phyloP scores from a whole-genome alignment of 2,797 vertebrate genomes.

The Threskiornis aethiopicus region DNA sequence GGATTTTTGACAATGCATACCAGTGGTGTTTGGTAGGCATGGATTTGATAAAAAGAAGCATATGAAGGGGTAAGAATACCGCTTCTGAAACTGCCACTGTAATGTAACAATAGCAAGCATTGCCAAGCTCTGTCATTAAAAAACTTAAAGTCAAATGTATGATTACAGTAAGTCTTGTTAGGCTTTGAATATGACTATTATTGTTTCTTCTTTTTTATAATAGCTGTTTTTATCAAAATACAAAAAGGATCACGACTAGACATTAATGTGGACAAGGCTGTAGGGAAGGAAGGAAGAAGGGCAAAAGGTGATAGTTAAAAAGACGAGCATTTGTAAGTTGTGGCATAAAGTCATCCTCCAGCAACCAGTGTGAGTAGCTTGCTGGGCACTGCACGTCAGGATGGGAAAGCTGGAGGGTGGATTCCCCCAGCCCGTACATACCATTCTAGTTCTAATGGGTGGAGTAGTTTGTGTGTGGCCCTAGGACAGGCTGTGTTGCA shows the following conservation, averaged over 20 bases:
- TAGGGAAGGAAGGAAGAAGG: neutral
- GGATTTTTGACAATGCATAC: neutral
- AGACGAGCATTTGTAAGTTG: neutral
- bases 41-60: neutral
- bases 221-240: neutral
- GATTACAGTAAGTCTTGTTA: neutral
- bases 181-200: neutral
- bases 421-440: neutral
- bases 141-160: neutral
- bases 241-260: fast-evolving
- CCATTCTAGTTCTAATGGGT: neutral
- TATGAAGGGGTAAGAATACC: neutral
- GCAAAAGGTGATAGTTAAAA: neutral
- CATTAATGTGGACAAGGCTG: neutral
- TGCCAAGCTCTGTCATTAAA: neutral
- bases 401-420: neutral
- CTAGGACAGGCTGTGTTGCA: neutral
- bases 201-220: neutral
- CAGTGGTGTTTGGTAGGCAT: neutral
- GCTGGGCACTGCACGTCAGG: neutral
- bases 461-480: neutral
- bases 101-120: neutral
- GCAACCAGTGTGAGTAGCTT: neutral
- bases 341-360: neutral
- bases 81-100: neutral